Conservation (phyloP, 2,113 vertebrate species). For the Entelurus aequoreus region DNA sequence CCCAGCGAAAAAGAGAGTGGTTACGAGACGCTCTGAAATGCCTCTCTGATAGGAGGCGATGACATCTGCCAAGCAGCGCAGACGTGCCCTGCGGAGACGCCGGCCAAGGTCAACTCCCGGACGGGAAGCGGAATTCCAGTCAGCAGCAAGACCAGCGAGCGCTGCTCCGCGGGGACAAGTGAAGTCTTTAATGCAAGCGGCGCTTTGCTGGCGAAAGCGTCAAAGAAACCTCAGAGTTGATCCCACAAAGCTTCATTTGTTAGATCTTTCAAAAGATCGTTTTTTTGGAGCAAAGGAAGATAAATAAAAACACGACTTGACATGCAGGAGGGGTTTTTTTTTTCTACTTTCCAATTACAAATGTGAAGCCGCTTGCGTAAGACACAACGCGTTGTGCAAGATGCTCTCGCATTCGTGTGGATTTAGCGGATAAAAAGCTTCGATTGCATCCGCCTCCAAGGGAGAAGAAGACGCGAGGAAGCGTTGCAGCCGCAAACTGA, state of each 20-base stretch:
- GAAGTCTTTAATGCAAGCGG: slow-evolving; percentile 12
- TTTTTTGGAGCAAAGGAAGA: too few species aligned
- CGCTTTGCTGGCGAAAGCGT: background rate
- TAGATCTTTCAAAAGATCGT: too few species aligned
- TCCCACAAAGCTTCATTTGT: slow-evolving; percentile 3
- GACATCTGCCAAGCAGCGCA: slow-evolving; percentile 64
- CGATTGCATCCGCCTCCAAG: background rate
- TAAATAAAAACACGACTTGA: slow-evolving; percentile 8
- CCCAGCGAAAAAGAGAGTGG: slow-evolving; percentile 11
- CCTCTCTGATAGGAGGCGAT: slow-evolving; percentile 60
- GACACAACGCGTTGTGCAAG: background rate
- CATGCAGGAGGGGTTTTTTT: slow-evolving; percentile 2
- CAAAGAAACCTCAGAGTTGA: slow-evolving; percentile 11
- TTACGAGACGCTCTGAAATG: slow-evolving; percentile 45
- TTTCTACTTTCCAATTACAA: background rate
- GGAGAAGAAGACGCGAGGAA: slow-evolving; percentile 25
- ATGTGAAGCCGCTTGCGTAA: background rate
- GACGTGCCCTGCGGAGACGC: slow-evolving; percentile 57
- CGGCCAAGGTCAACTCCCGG: slow-evolving; percentile 62
- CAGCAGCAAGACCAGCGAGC: slow-evolving; percentile 33
- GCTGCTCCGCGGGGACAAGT: slow-evolving; percentile 17
- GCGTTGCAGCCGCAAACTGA: slow-evolving; percentile 32
- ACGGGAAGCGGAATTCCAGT: slow-evolving; percentile 53
- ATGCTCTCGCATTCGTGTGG: background rate
- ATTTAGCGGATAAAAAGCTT: background rate